phyloP scores from a whole-genome alignment of 2,888 invertebrate genomes.

The Miltochrista miniata region DNA sequence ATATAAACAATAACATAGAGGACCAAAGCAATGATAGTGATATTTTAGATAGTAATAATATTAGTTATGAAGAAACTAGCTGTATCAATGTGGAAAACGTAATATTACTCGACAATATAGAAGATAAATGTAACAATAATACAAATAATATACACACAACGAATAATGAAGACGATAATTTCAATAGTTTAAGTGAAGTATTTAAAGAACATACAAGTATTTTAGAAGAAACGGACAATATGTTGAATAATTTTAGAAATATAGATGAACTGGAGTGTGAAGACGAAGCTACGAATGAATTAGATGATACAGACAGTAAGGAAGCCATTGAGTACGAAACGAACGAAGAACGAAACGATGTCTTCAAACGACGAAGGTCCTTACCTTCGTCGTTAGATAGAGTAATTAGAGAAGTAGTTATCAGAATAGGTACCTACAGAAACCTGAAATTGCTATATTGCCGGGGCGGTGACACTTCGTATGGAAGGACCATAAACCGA shows the following conservation, averaged over 20 bases:
- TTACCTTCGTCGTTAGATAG: too few relatives aligned
- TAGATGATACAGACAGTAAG: slow-evolving; percentile 16
- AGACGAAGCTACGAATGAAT: slow-evolving; percentile 7
- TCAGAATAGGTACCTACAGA: too few relatives aligned
- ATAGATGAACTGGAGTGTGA: slow-evolving; percentile 6
- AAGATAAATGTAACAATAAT: neutral
- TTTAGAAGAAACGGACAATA: slow-evolving; percentile 13
- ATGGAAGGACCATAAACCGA: too few relatives aligned
- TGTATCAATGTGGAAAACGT: neutral
- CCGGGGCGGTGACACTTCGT: too few relatives aligned
- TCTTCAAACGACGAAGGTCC: slow-evolving; percentile 37
- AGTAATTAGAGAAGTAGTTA: too few relatives aligned
- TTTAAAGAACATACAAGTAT: neutral
- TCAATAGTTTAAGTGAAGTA: neutral
- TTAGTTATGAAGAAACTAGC: neutral
- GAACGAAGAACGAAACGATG: slow-evolving; percentile 5
- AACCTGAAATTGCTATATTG: too few relatives aligned
- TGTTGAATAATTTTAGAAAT: neutral
- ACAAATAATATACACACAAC: neutral
- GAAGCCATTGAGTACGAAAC: neutral
- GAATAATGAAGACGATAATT: neutral
- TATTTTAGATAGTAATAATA: slow-evolving; percentile 17
- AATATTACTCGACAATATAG: slow-evolving; percentile 9
- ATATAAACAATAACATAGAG: slow-evolving; percentile 22
- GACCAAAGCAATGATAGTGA: slow-evolving; percentile 37